These are phyloP conservation scores for Syrista parreyssii DNA, from an alignment of 2,888 invertebrate species.

Conservation along the genomic window DNA sequence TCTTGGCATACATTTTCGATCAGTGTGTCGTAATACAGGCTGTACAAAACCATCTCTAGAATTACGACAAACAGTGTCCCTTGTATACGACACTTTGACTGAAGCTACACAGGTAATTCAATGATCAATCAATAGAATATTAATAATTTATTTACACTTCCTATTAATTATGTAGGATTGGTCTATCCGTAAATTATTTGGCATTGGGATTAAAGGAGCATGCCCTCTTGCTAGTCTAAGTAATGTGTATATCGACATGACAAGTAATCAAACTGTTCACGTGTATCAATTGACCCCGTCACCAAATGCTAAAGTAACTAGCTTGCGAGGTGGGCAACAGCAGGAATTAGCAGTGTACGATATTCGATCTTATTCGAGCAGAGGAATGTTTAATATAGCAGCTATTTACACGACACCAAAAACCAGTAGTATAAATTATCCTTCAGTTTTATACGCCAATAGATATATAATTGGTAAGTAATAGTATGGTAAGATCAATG, in stretches of 20 bases:
- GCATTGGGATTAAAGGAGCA: constrained; percentile 82
- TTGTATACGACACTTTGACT: constrained; percentile 83
- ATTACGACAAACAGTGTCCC: constrained; percentile 85
- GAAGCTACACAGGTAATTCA: constrained; percentile 50
- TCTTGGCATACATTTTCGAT: constrained; percentile 85
- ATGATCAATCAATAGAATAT: neutral
- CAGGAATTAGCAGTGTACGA: constrained; percentile 79
- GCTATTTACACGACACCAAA: constrained; percentile 69
- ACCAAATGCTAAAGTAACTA: constrained; percentile 72
- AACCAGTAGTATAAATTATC: constrained; percentile 69
- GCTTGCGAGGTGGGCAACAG: constrained; percentile 77
- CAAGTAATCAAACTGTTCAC: constrained; percentile 71
- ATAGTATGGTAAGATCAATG: neutral
- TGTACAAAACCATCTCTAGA: constrained; percentile 78
- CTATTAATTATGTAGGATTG: constrained; percentile 77
- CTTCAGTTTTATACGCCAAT: constrained; percentile 81
- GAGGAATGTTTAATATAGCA: constrained; percentile 77
- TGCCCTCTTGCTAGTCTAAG: constrained; percentile 86
- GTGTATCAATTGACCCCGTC: constrained; percentile 74
- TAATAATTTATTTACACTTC: constrained; percentile 32
- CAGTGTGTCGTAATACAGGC: constrained; percentile 75
- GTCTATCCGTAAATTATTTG: constrained; percentile 89
- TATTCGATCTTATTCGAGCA: constrained; percentile 64
- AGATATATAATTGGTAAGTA: constrained; percentile 76
- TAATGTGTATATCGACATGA: constrained; percentile 84